These are phyloP conservation scores for Eristalis pertinax DNA, from an alignment of 2,888 invertebrate species.

Conservation along the genomic window DNA sequence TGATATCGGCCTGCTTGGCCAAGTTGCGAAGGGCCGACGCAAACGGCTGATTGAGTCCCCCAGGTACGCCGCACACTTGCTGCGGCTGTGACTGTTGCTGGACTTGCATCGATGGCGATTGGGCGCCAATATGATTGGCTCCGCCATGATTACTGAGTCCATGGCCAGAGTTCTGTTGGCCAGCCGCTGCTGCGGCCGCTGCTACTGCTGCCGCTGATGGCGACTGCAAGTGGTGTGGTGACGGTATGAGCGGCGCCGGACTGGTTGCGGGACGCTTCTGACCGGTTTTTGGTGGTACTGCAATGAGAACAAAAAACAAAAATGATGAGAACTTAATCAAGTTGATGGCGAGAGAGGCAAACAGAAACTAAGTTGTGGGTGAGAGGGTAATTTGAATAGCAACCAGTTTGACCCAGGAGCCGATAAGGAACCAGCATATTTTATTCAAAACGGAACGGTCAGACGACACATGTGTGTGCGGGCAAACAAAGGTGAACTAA, in stretches of 20 bases:
- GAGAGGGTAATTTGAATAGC: slow-evolving; percentile 19
- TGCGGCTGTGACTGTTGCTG: slow-evolving; percentile 78
- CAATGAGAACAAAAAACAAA: slow-evolving; percentile 62
- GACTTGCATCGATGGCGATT: slow-evolving; percentile 77
- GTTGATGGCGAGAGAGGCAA: not conserved
- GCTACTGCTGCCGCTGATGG: slow-evolving; percentile 74
- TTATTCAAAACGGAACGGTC: slow-evolving; percentile 10
- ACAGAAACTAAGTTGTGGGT: not conserved
- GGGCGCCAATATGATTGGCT: slow-evolving; percentile 78
- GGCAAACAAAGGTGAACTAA: slow-evolving; percentile 25
- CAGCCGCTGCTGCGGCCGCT: slow-evolving; percentile 70
- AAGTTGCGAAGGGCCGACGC: slow-evolving; percentile 94
- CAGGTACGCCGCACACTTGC: slow-evolving; percentile 76
- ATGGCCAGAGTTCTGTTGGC: slow-evolving; percentile 50
- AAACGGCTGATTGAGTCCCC: slow-evolving; percentile 84
- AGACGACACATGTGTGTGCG: slow-evolving; percentile 19
- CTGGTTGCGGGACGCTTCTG: slow-evolving; percentile 81
- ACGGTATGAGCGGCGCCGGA: slow-evolving; percentile 80
- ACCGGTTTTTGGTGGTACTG: slow-evolving; percentile 81
- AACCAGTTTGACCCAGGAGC: not conserved
- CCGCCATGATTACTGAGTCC: slow-evolving; percentile 77
- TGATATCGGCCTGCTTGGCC: slow-evolving; percentile 94
- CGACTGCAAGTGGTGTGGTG: slow-evolving; percentile 80
- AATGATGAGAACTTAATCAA: not conserved
- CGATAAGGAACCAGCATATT: not conserved